A percentile compares a stretch with the other conserved stretches of the same genome.
Evolutionary conservation across 2,797 vertebrate species (phyloP).

Genomic region (Neosalanx taihuensis): DNA sequence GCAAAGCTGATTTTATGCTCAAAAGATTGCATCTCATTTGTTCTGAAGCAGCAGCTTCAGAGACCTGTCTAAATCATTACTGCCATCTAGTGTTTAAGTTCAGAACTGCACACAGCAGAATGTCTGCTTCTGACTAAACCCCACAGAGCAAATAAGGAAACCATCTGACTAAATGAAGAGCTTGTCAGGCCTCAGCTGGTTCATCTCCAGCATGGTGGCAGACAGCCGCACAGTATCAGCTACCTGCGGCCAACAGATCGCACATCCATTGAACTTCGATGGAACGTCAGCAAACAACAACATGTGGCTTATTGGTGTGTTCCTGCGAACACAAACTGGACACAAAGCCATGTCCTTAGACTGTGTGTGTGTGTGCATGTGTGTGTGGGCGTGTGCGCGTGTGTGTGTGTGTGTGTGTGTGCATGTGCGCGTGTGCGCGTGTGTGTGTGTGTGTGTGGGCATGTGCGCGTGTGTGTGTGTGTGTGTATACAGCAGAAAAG

Average conservation of each 20-base stretch:
- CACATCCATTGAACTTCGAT: too few species aligned
- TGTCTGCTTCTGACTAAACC: background rate
- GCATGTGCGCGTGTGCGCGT: background rate
- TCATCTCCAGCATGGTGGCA: too few species aligned
- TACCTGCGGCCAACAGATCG: too few species aligned
- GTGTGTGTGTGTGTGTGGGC: constrained; percentile 4
- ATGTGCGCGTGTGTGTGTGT: background rate
- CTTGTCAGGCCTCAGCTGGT: too few species aligned
- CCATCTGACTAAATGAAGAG: too few species aligned
- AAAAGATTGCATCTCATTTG: constrained; percentile 66
- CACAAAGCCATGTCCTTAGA: too few species aligned
- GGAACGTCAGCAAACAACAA: background rate
- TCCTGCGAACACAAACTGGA: too few species aligned
- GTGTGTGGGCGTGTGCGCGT: too few species aligned
- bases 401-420: background rate
- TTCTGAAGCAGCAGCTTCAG: constrained; percentile 8
- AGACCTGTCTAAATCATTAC: constrained; percentile 41
- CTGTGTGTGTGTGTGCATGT: too few species aligned
- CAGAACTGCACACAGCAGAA: background rate
- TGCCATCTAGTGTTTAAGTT: constrained; percentile 59
- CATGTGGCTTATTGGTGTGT: too few species aligned
- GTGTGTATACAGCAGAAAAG: background rate
- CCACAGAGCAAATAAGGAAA: too few species aligned
- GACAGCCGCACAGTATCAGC: too few species aligned
- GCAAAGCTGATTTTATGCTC: constrained; percentile 72